Conservation (phyloP, 2,797 vertebrate species). For the Myiothlypis coronata region DNA sequence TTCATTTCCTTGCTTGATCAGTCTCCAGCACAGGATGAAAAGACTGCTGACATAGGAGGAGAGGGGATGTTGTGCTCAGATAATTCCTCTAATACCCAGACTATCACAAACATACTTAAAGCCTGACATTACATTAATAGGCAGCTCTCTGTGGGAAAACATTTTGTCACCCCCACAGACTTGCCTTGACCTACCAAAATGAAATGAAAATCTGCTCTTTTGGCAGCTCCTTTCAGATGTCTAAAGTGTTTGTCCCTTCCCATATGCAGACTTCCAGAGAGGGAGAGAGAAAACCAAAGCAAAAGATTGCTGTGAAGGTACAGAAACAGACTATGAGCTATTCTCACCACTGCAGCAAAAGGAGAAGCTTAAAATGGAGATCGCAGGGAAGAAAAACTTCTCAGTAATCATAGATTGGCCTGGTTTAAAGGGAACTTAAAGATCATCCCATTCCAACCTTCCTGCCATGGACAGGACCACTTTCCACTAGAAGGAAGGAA, state of each 20-base stretch:
- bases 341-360: background rate
- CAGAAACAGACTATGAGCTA: background rate
- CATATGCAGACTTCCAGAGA: background rate
- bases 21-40: slow-evolving; percentile 37
- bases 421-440: background rate
- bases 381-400: background rate
- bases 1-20: slow-evolving; percentile 57
- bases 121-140: background rate
- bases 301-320: background rate
- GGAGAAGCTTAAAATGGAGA: background rate
- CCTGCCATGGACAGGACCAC: background rate
- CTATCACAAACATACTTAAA: background rate
- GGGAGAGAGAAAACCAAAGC: background rate
- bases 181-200: background rate
- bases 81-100: background rate
- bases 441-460: background rate
- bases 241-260: background rate
- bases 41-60: slow-evolving; percentile 33
- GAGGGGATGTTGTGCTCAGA: background rate
- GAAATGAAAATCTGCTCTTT: background rate
- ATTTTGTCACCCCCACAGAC: background rate
- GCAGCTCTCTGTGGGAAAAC: background rate
- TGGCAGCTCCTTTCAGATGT: background rate
- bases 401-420: background rate
- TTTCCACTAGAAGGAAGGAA: no score